Evolutionary conservation across 1,140 invertebrate species (phyloP), one percentile per base, ranked within the genome.

Genomic region (Drosophila repletoides): DNA sequence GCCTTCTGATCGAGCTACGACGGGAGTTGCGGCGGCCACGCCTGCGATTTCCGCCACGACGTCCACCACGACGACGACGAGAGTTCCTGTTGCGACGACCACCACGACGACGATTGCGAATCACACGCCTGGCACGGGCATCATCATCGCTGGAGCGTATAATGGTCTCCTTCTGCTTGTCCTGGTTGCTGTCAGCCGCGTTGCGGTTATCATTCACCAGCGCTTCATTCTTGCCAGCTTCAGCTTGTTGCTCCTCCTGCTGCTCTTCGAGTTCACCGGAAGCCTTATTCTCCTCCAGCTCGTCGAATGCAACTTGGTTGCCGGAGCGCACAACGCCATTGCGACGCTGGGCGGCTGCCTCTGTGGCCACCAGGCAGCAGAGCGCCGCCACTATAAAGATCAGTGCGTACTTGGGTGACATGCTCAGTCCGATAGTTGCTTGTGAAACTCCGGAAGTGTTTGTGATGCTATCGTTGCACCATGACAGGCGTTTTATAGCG

Each of bases 341-440:
- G 38, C 74, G 77, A 2, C 79, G 79, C 15, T 67, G 67, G 2
- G 70, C 28, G 0, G 79, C 79, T 14, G 65, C 61, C 14, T 86
- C 79, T 24, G 34, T 72, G 53, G 61, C 43, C 26, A 64, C 31
- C 66, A 84, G 66, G 55, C 79, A 84, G 61, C 80, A 86, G 5
- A 84, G 61, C 0, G 79, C 79, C 53, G 79, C 74, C 41, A 84
- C 31, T 45, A 71, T 80, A 45, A 84, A 86, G 66, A 84, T 74
- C 34, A 84, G 38, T 56, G 66, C 14, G 40, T 53, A 75, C 22
- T 84, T 84, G 45, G 43, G 19, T 67, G 80, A 24, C 79, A 84
- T 84, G 19, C 15, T 59, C 17, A 5, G 9, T 28, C 59, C 38
- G 31, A 33, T 70, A 66, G 66, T 79, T 75, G 76, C 59, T 83